Base-by-base conservation (phyloP, 2,888 invertebrate species). In the Melanophora roralis region DNA sequence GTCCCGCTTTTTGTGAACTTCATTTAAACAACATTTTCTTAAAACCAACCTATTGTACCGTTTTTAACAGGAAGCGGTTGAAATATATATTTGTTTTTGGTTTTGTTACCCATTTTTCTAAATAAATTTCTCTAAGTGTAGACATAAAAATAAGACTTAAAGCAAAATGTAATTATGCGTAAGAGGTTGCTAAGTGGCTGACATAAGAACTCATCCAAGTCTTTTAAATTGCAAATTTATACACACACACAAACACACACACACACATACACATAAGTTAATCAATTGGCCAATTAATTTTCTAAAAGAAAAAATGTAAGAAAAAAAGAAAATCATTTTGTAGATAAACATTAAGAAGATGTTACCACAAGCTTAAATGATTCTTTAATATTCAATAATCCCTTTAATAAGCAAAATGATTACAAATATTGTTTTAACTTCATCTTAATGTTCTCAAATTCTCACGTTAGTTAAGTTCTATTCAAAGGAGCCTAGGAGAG, bases 171-270 rank as follows among this genome's bases (percentile, higher is more conserved):
- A 55, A 60, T 73, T 67, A 62, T 57, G 47, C 38, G 27, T 57
- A 36, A 40, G 19, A 34, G 36, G 43, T 55, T 72, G 62, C 45
- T 62, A 34, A 55, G 62, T 34, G 45, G 5, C 27, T 60, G 51
- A 40, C 21, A 40, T 14, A n/a, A 65, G 21, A 38, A 65, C 34
- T 23, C 32, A 47, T 65, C 3, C 40, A 65, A 40, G 11, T 53
- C 59, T 59, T 62, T 72, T 72, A 21, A 53, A 72, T 72, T 64
- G 16, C 59, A 55, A 55, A 62, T 69, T 69, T 47, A 36, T 16
- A 34, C 11, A 45, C 38, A 4, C 19, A 45, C 49, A 23, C 12
- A 23, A 21, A 40, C 40, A 12, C 40, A 14, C n/a, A 43, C n/a
- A n/a, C 38, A 45, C 14, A 47, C 45, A 14, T 5, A 19, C 51